phyloP scores from a whole-genome alignment of 2,888 invertebrate genomes.

The Polyploca ridens region DNA sequence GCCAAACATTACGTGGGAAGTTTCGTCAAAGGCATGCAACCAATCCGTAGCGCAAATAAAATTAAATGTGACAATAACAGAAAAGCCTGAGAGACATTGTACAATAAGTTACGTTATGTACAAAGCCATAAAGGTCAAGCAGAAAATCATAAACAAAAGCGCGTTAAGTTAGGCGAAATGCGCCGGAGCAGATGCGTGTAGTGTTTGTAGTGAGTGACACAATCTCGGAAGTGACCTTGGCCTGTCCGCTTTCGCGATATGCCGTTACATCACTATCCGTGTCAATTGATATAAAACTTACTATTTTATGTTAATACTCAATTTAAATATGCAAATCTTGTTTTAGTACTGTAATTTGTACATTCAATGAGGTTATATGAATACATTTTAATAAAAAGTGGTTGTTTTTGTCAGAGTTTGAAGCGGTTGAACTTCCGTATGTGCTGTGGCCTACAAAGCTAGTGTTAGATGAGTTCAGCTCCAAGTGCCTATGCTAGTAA shows the following conservation, averaged over 20 bases:
- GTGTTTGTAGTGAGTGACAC: background rate
- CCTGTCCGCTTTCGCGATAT: conserved; percentile 5
- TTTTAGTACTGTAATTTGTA: conserved; percentile 6
- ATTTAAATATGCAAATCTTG: background rate
- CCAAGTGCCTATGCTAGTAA: too few relatives aligned
- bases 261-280: conserved; percentile 10
- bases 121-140: conserved; percentile 4
- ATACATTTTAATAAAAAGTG: background rate
- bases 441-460: background rate
- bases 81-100: background rate
- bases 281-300: background rate
- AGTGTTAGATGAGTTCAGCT: background rate
- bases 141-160: background rate
- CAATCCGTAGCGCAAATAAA: background rate
- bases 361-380: background rate
- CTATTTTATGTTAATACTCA: conserved; percentile 7
- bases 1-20: background rate
- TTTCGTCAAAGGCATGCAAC: background rate
- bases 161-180: background rate
- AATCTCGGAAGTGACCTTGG: conserved; percentile 13
- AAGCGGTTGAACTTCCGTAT: background rate
- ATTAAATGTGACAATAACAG: background rate
- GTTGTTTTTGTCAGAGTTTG: background rate
- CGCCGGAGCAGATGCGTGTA: background rate
- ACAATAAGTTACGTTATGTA: background rate